Base-by-base conservation (phyloP, 1,140 invertebrate species). In the Venustaconcha ellipsiformis region DNA sequence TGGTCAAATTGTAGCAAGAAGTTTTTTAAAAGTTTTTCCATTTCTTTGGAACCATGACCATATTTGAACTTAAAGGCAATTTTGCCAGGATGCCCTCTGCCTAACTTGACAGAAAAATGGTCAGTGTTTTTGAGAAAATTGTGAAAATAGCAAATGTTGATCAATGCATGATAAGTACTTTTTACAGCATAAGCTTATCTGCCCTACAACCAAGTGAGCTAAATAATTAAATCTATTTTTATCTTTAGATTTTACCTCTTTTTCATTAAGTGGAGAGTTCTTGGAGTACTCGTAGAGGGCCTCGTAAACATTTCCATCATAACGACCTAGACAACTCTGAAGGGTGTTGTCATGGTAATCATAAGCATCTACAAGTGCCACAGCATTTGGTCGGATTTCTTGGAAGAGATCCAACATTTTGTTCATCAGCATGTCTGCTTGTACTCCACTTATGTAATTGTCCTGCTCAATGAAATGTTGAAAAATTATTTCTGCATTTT, bases 301-400 rank as follows among this genome's bases (percentile, higher is more conserved):
- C 84, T 96, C 93, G 88, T 98, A 99, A 2, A 97, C 96, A 78
- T 95, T 93, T 4, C 97, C 97, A 89, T 99, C 97, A 84, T 94
- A 96, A 14, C 94, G 92, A 1, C 97, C 97, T 2, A 98, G 88
- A 0, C 95, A 93, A 15, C 96, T 98, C 26, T 92, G 91, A 14
- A 98, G 89, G 59, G 96, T 92, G 79, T 94, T 93, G 88, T 98
- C 97, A 56, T 93, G 92, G 63, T 96, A 92, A 89, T 97, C 96
- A 84, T 98, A 99, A 11, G 95, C 93, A 88, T 99, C 97, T 0
- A 98, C 96, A 14, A 98, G 90, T 12, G 94, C 93, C 0, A 99
- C 94, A 20, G 95, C 96, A 90, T 98, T 96, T 5, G 95, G 94
- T 75, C 97, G 92, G 48, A 99, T 92, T 2, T 90, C 85, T 5